These are phyloP conservation scores for Micromussa lordhowensis DNA, from an alignment of 92 coral and sea anemone species.

Conservation along the genomic window DNA sequence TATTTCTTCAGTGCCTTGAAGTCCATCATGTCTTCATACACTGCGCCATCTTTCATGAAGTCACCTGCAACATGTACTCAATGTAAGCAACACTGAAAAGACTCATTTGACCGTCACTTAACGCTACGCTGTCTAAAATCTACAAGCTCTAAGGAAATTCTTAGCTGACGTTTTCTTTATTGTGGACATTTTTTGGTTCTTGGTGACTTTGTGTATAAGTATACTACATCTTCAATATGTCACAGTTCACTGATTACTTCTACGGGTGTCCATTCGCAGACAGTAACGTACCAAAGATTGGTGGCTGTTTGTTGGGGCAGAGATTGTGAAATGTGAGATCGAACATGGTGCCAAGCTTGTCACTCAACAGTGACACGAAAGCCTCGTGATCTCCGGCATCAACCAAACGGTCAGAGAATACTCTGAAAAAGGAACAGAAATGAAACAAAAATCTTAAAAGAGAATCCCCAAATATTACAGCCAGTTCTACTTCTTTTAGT, in stretches of 20 bases:
- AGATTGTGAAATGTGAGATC: slow-evolving; percentile 98
- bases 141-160: background rate
- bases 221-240: too few relatives aligned
- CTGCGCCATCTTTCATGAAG: slow-evolving; percentile 93
- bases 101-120: background rate
- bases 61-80: slow-evolving; percentile 71
- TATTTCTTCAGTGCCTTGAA: slow-evolving; percentile 87
- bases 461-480: background rate
- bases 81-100: background rate
- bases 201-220: background rate
- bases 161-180: background rate
- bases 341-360: slow-evolving; percentile 95
- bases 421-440: slow-evolving; percentile 61
- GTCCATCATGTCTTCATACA: slow-evolving; percentile 94
- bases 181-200: background rate
- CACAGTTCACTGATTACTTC: background rate
- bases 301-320: slow-evolving; percentile 96
- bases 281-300: slow-evolving; percentile 89
- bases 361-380: slow-evolving; percentile 86
- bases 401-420: slow-evolving; percentile 95
- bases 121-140: background rate
- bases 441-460: background rate
- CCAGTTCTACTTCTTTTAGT: background rate
- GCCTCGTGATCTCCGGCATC: slow-evolving; percentile 86
- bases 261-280: background rate